Conservation (phyloP, 2,888 invertebrate genomes). For the Smittia sp. region DNA sequence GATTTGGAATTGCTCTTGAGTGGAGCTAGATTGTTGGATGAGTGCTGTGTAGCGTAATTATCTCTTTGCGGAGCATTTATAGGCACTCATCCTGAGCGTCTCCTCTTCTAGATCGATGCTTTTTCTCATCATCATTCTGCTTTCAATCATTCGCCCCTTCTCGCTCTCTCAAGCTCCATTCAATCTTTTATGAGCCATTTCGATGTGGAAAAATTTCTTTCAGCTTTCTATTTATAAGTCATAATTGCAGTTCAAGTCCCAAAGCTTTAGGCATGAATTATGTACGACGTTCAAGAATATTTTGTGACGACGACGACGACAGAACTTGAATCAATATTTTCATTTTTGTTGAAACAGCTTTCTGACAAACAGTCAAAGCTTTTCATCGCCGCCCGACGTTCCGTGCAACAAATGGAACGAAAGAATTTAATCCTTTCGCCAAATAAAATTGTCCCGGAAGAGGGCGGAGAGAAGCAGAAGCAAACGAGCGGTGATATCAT, state of each 20-base stretch:
- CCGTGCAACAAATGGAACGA: background rate
- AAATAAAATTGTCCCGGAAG: background rate
- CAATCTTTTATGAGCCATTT: too few species aligned
- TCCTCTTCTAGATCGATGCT: background rate
- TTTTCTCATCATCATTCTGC: background rate
- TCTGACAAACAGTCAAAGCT: slow-evolving; percentile 4
- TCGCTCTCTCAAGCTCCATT: too few species aligned
- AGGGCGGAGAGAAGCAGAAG: background rate
- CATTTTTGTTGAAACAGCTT: background rate
- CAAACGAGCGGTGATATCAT: slow-evolving; percentile 2
- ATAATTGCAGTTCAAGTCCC: background rate
- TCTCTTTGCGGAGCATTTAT: background rate
- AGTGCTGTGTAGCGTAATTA: background rate
- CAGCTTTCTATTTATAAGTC: slow-evolving; percentile 1
- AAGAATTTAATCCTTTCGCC: background rate
- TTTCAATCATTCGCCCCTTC: too few species aligned
- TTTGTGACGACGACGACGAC: slow-evolving; percentile 1
- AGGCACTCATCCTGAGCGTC: background rate
- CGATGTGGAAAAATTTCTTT: background rate
- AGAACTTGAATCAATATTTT: slow-evolving; percentile 3
- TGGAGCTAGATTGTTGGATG: background rate
- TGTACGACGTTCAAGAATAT: background rate
- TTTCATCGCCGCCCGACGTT: background rate
- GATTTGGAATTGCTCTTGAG: background rate
- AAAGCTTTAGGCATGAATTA: background rate